phyloP scores from a whole-genome alignment of 1,140 invertebrate genomes.

The Drosophila repletoides region DNA sequence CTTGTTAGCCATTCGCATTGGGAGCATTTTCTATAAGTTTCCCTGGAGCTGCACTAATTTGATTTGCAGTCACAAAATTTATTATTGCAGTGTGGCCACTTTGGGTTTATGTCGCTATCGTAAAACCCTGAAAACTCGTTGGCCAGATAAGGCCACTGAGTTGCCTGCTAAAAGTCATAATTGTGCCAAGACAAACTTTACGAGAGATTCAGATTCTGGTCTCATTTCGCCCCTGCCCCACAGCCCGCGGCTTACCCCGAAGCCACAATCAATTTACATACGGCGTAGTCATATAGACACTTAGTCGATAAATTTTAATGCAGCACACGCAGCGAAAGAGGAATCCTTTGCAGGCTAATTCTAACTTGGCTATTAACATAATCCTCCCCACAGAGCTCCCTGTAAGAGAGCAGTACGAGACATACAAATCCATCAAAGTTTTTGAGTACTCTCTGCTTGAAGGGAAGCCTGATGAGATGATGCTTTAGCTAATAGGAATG shows the following conservation, averaged over 20 bases:
- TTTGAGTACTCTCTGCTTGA: slow-evolving; percentile 21
- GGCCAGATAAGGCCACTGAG: slow-evolving; percentile 41
- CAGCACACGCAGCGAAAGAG: slow-evolving; percentile 16
- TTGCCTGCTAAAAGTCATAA: slow-evolving; percentile 46
- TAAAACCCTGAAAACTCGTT: slow-evolving; percentile 24
- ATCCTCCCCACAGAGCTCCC: slow-evolving; percentile 3
- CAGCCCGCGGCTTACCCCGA: not conserved
- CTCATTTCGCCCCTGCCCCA: not conserved
- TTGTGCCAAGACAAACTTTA: slow-evolving; percentile 44
- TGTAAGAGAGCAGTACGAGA: not conserved
- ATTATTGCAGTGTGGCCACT: slow-evolving; percentile 41
- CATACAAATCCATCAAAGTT: slow-evolving; percentile 41
- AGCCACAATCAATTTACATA: slow-evolving; percentile 53
- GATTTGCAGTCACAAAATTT: slow-evolving; percentile 42
- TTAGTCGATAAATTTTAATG: slow-evolving; percentile 54
- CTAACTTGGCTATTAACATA: slow-evolving; percentile 43
- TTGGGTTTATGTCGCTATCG: slow-evolving; percentile 40
- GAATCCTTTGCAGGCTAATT: slow-evolving; percentile 39
- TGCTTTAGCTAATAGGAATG: not conserved
- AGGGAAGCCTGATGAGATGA: slow-evolving; percentile 19
- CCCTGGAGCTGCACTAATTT: slow-evolving; percentile 34
- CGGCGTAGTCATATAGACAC: slow-evolving; percentile 15
- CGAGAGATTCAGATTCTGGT: slow-evolving; percentile 4
- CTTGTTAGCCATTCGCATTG: too few species aligned
- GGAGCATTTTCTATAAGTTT: not conserved